Evolutionary conservation across 53 echinoderm and acorn worm genomes (phyloP), one percentile per base, ranked within the genome.

Genomic region (Hippasteria phrygiana): DNA sequence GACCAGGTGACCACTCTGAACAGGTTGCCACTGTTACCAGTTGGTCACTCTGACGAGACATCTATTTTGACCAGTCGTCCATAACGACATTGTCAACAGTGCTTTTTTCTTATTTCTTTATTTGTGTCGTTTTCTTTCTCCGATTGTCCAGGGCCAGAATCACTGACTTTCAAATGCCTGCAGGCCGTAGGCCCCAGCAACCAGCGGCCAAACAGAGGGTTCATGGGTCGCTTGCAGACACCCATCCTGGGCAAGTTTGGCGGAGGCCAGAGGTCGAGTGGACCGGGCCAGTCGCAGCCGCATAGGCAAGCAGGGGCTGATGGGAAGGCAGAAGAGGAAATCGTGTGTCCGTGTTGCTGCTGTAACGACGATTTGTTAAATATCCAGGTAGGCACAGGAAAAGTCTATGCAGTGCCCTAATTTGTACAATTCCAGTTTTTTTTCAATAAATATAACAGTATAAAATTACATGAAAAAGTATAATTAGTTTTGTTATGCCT

Each of bases 351-450:
- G 48, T 92, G 92, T 55, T 92, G 92, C 71, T 92, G 92, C 55
- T 92, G 92, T 55, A 89, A 92, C 83, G 89, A 92, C 37, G 92
- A 92, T 53, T 71, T 92, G 4, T 39, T 92, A 43, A 74, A 83
- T 18, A 73, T 89, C n/a, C 92, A 92, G 92, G 92, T 92, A 20
- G 56, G 43, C 18, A 34, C 27, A 16, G 5, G 8, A 17, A 38
- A 62, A 16, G 22, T 22, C 42, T 8, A 16, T 12, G 1, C 5
- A 20, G 26, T 3, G 5, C 13, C 22, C 3, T 59, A 22, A 59
- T 17, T 24, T 59, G 26, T 20, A 17, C n/a, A n/a, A n/a, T n/a
- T n/a, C n/a, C n/a, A n/a, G n/a, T n/a, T n/a, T n/a, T n/a, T n/a
- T n/a, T n/a, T n/a, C n/a, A n/a, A n/a, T n/a, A n/a, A n/a, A n/a